Conservation (phyloP, 2,888 invertebrate species). For the Norana najaformis region DNA sequence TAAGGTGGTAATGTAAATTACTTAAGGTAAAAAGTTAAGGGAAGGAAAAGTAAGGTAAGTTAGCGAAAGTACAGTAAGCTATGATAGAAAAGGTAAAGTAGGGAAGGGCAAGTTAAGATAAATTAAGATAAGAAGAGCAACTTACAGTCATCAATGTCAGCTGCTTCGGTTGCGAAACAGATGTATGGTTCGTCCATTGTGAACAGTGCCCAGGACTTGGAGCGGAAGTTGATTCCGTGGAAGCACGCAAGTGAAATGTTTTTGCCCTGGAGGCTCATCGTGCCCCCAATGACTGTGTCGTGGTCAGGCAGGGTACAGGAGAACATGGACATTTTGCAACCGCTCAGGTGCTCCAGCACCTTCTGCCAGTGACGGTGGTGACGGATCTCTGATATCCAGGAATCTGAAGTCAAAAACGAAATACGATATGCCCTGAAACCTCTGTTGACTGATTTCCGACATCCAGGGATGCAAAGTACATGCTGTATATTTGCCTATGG, state of each 20-base stretch:
- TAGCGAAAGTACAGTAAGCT: no score
- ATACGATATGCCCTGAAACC: background rate
- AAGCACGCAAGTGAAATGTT: slow-evolving; percentile 94
- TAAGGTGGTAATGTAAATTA: no score
- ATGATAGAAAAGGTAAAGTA: background rate
- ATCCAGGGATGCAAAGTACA: background rate
- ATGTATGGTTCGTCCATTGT: slow-evolving; percentile 52
- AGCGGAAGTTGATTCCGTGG: slow-evolving; percentile 73
- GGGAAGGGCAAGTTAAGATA: no score
- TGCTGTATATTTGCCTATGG: background rate
- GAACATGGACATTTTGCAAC: slow-evolving; percentile 73
- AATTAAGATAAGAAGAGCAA: no score
- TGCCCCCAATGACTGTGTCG: slow-evolving; percentile 84
- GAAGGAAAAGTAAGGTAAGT: no score
- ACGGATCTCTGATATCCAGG: slow-evolving; percentile 43
- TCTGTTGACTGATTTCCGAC: background rate
- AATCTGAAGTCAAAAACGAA: slow-evolving; percentile 24
- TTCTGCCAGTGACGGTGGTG: slow-evolving; percentile 95
- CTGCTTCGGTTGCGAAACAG: slow-evolving; percentile 68
- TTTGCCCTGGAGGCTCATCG: slow-evolving; percentile 70
- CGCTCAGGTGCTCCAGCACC: slow-evolving; percentile 79
- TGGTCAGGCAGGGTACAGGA: slow-evolving; percentile 62
- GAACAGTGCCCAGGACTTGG: slow-evolving; percentile 48
- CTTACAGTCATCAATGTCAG: slow-evolving; percentile 68
- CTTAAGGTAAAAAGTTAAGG: no score